Evolutionary conservation across 2,797 vertebrate species (phyloP).

Genomic region (Schizopygopsis pylzovi): DNA sequence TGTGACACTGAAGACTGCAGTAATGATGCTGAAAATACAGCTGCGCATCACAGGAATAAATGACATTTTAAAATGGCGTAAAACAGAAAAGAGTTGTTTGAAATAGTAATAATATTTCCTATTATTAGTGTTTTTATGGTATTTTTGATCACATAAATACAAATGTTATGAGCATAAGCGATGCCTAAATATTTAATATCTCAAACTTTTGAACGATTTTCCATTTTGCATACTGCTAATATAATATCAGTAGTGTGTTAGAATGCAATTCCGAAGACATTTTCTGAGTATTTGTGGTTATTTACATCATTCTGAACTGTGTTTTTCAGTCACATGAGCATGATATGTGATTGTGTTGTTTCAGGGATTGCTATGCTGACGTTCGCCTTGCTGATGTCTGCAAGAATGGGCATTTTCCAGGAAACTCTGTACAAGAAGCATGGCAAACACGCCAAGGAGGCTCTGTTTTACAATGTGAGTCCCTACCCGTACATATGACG

Average conservation of each 20-base stretch:
- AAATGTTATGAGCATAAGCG: background rate
- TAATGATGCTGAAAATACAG: background rate
- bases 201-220: background rate
- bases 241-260: background rate
- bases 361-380: conserved; percentile 92
- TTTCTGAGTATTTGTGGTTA: background rate
- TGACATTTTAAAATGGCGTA: background rate
- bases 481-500: background rate
- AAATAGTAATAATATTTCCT: background rate
- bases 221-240: background rate
- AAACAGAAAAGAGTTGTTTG: background rate
- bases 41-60: background rate
- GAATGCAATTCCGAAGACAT: background rate
- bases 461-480: conserved; percentile 95
- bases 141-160: background rate
- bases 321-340: background rate
- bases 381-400: conserved; percentile 95
- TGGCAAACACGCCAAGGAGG: conserved; percentile 94
- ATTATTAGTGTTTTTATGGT: background rate
- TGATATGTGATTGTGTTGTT: conserved; percentile 36
- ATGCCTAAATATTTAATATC: background rate
- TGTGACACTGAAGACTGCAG: background rate
- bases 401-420: conserved; percentile 98
- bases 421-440: conserved; percentile 90
- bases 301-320: background rate